A percentile compares a stretch with the other conserved stretches of the same genome.
Conservation (phyloP, 2,888 invertebrate species). For the Eurytoma californica region DNA sequence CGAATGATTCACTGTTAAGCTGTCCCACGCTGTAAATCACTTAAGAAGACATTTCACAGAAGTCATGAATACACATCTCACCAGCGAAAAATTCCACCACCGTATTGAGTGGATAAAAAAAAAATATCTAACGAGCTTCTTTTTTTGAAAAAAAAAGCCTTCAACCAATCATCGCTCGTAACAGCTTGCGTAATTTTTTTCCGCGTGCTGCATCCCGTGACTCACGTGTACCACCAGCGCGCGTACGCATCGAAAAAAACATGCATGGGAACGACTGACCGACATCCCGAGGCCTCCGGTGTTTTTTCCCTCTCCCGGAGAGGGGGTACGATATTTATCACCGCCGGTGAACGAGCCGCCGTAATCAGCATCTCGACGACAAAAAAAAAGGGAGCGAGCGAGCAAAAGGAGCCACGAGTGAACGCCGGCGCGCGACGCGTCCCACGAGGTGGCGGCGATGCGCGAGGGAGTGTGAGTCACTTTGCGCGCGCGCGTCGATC, state of each 20-base stretch:
- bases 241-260: no score
- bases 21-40: not conserved
- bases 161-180: no score
- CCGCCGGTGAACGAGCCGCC: not conserved
- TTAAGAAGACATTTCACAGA: constrained; percentile 10
- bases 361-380: not conserved
- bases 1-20: constrained; percentile 11
- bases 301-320: no score
- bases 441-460: constrained; percentile 36
- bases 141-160: no score
- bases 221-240: no score
- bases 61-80: constrained; percentile 13
- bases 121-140: not conserved
- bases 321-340: not conserved
- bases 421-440: constrained; percentile 45
- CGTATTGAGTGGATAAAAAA: not conserved
- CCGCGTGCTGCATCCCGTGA: no score
- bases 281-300: no score
- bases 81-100: no score
- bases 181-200: no score
- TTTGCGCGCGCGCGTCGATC: constrained; percentile 34
- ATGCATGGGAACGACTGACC: no score
- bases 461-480: constrained; percentile 24
- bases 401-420: constrained; percentile 18
- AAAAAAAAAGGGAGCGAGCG: constrained; percentile 1